Conservation (phyloP, 1,140 invertebrate species). For the Pararge aegeria region DNA sequence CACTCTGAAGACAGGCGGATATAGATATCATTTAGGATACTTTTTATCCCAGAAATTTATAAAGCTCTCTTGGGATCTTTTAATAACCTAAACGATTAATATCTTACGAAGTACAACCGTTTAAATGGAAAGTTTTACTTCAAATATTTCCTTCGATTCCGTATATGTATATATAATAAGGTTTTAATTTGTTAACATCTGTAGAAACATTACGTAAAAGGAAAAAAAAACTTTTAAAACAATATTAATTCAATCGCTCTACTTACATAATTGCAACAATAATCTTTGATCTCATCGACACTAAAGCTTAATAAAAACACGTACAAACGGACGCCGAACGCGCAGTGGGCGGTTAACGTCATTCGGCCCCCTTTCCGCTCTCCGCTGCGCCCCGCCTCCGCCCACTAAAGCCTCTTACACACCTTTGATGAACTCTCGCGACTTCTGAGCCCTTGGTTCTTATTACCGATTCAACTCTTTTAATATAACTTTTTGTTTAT, state of each 20-base stretch:
- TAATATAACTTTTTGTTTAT: too few relatives aligned
- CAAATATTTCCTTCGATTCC: too few relatives aligned
- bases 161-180: not conserved
- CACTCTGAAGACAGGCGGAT: too few relatives aligned
- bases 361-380: conserved; percentile 12
- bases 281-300: conserved; percentile 11
- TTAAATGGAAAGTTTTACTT: too few relatives aligned
- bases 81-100: not conserved
- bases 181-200: too few relatives aligned
- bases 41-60: too few relatives aligned
- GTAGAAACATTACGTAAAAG: too few relatives aligned
- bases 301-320: conserved; percentile 24
- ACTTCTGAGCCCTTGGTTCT: not conserved
- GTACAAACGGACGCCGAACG: conserved; percentile 12
- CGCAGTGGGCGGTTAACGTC: conserved; percentile 31
- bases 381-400: conserved; percentile 25
- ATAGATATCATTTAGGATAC: too few relatives aligned
- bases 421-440: conserved; percentile 3
- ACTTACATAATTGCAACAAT: conserved; percentile 5
- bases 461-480: not conserved
- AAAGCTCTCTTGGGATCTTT: not conserved
- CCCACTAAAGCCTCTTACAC: conserved; percentile 21
- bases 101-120: not conserved
- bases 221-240: too few relatives aligned
- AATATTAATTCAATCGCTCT: conserved; percentile 11